Evolutionary conservation across 2,113 vertebrate species (phyloP), one percentile per base, ranked within the genome.

Genomic region (Centropus unirufus): DNA sequence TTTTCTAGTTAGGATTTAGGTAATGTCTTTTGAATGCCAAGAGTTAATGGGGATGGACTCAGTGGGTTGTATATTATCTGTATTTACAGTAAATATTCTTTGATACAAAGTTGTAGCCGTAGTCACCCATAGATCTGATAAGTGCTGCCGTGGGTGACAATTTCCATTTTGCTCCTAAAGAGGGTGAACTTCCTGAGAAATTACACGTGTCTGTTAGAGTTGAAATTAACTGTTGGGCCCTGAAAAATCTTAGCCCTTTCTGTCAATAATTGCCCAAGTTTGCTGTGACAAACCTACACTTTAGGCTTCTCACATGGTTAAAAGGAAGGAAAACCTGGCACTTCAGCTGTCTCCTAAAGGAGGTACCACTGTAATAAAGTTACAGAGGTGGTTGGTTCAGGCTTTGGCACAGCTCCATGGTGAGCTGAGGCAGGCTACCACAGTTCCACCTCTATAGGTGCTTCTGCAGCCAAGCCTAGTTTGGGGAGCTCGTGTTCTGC

Each of bases 91-190:
- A 77, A 54, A 54, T 73, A 36, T 87, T 80, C 54, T 92, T 75
- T 73, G 46, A 80, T 42, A 66, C 32, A 27, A 76, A 66, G 32
- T 63, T 1, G 12, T 91, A 80, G 86, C 80, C 54, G 22, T 39
- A 83, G 63, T 76, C 75, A 94, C 72, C 27, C 55, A 14, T 21
- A 90, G 68, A 93, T 94, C 88, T 96, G 92, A 73, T 90, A 93
- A 93, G 62, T 79, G 77, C 94, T 91, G 55, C 87, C 32, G 14
- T 66, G 67, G 58, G 62, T 85, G 84, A 83, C 42, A n/a, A 10
- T 90, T 93, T 91, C 46, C 39, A 87, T 85, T 91, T 62, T 83
- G 22, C 46, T 89, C 36, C 55, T 91, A 12, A 72, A 51, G 70
- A 85, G 15, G 55, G 36, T 82, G 59, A 76, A 55, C 61, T 58